Evolutionary conservation across 2,113 vertebrate genomes (phyloP), one percentile per base, ranked within the genome.

Genomic region (Etheostoma spectabile): DNA sequence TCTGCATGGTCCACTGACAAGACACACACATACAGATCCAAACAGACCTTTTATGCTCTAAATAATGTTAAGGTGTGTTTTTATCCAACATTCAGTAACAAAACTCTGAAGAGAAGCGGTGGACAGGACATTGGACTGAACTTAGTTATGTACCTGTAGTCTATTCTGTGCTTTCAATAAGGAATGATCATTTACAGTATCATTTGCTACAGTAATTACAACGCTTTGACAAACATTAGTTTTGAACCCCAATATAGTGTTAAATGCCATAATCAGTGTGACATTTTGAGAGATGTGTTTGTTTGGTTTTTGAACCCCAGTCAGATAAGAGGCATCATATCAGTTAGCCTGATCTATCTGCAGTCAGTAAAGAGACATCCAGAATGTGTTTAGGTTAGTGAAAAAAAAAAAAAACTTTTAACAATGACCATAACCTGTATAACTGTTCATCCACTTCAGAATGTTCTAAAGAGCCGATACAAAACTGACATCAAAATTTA

Each of bases 1-100:
- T 99, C 59, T 98, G 97, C 52, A 51, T 93, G 0, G 90, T 97
- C 67, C 93, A 83, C 64, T 98, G 94, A 98, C 7, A 8, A 35
- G 8, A 11, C 0, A 11, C 2, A 27, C 33, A 4, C 15, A 1
- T 5, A 35, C 30, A 21, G 18, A 76, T 48, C 46, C 18, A 30
- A 38, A 67, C 2, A 0, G 33, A 33, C 14, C 0, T 6, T 48
- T 24, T 21, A 30, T 5, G 51, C 15, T 79, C 4, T 0, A 2
- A 48, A 38, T 69, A 4, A 24, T 33, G 30, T 21, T 24, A 24
- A 62, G 21, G 24, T 38, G 30, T 24, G 7, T 24, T 56, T 59
- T 14, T 30, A 35, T 18, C 8, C 30, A 57, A 11, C 15, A 38
- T 18, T 38, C 7, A 45, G 16, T 8, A 30, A 3, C 38, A 33